phyloP scores from a whole-genome alignment of 2,888 invertebrate genomes.

The Neoitamus cyanurus region DNA sequence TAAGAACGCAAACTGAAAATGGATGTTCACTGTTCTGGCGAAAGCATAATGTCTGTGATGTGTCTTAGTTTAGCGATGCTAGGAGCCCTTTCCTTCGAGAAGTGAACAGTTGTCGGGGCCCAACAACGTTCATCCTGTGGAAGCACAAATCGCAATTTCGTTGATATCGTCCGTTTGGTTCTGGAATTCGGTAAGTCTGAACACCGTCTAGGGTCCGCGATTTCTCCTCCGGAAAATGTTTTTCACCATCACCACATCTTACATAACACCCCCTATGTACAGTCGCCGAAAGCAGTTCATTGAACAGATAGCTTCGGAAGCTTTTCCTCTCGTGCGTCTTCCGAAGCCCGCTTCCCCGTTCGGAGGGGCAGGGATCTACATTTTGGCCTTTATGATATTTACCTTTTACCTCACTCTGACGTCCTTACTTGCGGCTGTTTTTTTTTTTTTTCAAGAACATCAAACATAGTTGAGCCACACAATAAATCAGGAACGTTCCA shows the following conservation, averaged over 20 bases:
- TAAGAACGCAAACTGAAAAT: not conserved
- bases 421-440: not conserved
- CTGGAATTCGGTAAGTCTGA: slow-evolving; percentile 9
- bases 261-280: not conserved
- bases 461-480: not conserved
- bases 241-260: slow-evolving; percentile 29
- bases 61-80: slow-evolving; percentile 13
- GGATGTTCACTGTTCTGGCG: slow-evolving; percentile 2
- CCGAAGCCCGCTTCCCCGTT: not conserved
- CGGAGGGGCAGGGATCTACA: not conserved
- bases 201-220: not conserved
- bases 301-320: slow-evolving; percentile 3
- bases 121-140: not conserved
- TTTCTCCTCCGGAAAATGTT: not conserved
- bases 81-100: not conserved
- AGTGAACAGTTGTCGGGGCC: not conserved
- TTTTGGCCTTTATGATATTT: not conserved
- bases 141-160: not conserved
- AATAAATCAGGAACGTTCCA: not conserved
- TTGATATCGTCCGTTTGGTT: slow-evolving; percentile 2
- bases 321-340: not conserved
- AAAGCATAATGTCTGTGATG: slow-evolving; percentile 49
- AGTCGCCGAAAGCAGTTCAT: not conserved
- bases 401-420: not conserved
- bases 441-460: not conserved